Base-by-base conservation (phyloP, 2,113 vertebrate species). In the Actinemys pallida region DNA sequence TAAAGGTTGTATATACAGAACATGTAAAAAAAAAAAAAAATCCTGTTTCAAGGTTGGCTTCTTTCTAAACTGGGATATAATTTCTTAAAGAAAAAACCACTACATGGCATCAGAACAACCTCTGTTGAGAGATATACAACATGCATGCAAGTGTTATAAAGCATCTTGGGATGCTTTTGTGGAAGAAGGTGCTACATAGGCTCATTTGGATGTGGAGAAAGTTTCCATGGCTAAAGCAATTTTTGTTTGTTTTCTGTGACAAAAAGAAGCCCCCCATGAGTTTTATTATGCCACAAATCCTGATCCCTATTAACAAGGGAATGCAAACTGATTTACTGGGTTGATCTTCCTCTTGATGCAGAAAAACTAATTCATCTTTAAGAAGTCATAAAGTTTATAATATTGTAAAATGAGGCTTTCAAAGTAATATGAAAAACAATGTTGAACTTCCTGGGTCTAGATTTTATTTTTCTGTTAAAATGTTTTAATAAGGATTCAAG, bases 1-100 rank as follows among this genome's bases (percentile, higher is more conserved):
- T 98, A 98, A 98, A 98, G 97, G 94, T 97, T 98, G 98, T 98
- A 97, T 98, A 98, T 98, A 98, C 80, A 94, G 97, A 97, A 95
- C 93, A 96, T 2, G 1, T 42, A 59, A 97, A 95, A 96, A 97
- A 96, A 96, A 96, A 88, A 90, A 95, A 91, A 87, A 81, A 92
- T 20, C 31, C 78, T 54, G 80, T 52, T 53, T 90, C 96, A 97
- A 96, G 94, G 93, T 92, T 98, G 97, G 95, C 97, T 98, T 98
- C 97, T 97, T 96, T 98, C 97, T 97, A 96, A 72, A 96, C 88
- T 96, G 94, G 95, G 92, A 95, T 82, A 83, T 95, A 87, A 42
- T 97, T 98, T 98, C 93, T 96, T 88, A 94, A 97, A 97, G 78
- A 87, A 84, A 13, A 19, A 62, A 95, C 86, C 93, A 94, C 96